Evolutionary conservation across 2,113 vertebrate species (phyloP).

Genomic region (Rhinoptilus africanus): DNA sequence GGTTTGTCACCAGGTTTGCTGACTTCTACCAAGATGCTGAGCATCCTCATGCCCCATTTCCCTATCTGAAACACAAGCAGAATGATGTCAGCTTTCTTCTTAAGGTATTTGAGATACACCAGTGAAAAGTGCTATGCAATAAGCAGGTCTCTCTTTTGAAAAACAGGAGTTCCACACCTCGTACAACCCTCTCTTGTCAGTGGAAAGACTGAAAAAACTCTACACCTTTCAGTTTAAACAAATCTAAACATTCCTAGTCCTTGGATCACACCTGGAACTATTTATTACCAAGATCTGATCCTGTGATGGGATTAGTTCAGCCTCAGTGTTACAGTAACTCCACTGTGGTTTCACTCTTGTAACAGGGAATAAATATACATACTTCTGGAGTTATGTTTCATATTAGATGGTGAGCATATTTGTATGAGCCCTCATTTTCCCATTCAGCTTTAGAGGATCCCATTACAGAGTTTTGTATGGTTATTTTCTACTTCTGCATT

Average conservation of each 20-base stretch:
- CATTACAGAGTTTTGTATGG: conserved; percentile 52
- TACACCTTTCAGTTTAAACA: conserved; percentile 23
- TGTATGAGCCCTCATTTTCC: conserved; percentile 47
- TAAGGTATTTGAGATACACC: not conserved
- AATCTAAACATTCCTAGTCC: conserved; percentile 36
- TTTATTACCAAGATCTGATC: conserved; percentile 61
- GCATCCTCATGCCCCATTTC: not conserved
- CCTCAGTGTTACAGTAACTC: conserved; percentile 53
- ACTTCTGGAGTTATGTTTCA: conserved; percentile 62
- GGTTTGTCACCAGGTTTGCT: not conserved
- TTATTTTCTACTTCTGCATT: conserved; percentile 57
- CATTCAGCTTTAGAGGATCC: conserved; percentile 56
- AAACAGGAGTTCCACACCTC: not conserved
- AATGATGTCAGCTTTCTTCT: not conserved
- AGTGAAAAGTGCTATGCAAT: not conserved
- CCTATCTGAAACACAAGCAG: not conserved
- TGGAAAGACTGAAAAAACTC: not conserved
- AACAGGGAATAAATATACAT: conserved; percentile 57
- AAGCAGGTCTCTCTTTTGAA: not conserved
- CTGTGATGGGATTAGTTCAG: conserved; percentile 62
- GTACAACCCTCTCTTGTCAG: not conserved
- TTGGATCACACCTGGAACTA: conserved; percentile 59
- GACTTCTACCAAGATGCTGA: not conserved
- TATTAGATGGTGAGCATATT: conserved; percentile 55
- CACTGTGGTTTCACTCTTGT: conserved; percentile 42